Conservation (phyloP, 2,888 invertebrate species). For the Nephrocerus scutellatus region DNA sequence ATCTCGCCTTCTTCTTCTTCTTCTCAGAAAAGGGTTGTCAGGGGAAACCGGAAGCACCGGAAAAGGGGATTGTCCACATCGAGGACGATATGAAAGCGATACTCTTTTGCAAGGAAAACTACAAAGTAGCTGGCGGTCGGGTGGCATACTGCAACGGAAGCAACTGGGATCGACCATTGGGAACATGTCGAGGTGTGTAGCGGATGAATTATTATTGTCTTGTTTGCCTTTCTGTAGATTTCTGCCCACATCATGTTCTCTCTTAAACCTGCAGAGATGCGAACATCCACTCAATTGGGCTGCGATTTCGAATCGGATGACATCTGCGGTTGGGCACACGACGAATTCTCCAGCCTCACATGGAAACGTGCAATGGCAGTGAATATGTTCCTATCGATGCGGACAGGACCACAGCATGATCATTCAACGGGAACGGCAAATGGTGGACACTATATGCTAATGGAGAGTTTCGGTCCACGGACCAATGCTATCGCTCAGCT, state of each 20-base stretch:
- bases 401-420: slow-evolving; percentile 67
- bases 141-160: slow-evolving; percentile 65
- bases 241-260: not conserved
- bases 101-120: slow-evolving; percentile 62
- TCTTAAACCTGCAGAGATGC: slow-evolving; percentile 12
- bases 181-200: slow-evolving; percentile 51
- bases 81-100: slow-evolving; percentile 53
- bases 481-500: slow-evolving; percentile 64
- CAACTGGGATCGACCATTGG: slow-evolving; percentile 62
- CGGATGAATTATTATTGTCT: not conserved
- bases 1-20: slow-evolving; percentile 23
- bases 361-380: slow-evolving; percentile 61
- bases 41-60: slow-evolving; percentile 38
- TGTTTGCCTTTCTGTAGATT: not conserved
- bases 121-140: slow-evolving; percentile 53
- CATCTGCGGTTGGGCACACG: slow-evolving; percentile 73
- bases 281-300: slow-evolving; percentile 12
- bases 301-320: slow-evolving; percentile 49
- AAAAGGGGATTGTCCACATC: slow-evolving; percentile 52
- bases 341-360: slow-evolving; percentile 58
- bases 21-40: slow-evolving; percentile 55
- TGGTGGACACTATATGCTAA: slow-evolving; percentile 74
- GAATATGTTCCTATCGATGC: slow-evolving; percentile 25
- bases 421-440: slow-evolving; percentile 58
- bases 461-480: slow-evolving; percentile 60